Conservation (phyloP, 2,888 invertebrate genomes). For the Thera britannica region DNA sequence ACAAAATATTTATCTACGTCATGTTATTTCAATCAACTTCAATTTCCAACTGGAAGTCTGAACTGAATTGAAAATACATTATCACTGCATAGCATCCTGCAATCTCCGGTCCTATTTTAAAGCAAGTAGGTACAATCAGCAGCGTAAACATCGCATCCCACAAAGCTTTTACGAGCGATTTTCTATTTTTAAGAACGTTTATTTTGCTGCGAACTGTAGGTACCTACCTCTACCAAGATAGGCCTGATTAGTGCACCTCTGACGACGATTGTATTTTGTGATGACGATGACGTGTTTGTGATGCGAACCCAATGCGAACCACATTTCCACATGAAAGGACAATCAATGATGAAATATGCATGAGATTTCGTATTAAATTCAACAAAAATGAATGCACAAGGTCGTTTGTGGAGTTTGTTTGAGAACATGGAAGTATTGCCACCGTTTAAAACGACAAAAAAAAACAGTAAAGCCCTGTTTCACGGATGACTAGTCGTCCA, state of each 20-base stretch:
- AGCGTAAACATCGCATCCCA: background rate
- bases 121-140: conserved; percentile 3
- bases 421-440: too few species aligned
- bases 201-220: background rate
- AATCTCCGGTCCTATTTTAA: conserved; percentile 15
- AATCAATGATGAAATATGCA: background rate
- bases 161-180: background rate
- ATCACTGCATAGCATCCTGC: conserved; percentile 18
- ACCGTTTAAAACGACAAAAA: too few species aligned
- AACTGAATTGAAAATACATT: conserved; percentile 9
- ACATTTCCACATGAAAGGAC: background rate
- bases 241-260: background rate
- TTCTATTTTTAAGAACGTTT: background rate
- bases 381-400: background rate
- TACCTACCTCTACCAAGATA: background rate
- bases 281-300: background rate
- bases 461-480: too few species aligned
- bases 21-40: background rate
- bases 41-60: conserved; percentile 1
- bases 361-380: background rate
- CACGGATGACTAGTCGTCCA: too few species aligned
- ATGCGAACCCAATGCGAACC: background rate
- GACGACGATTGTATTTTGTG: background rate
- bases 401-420: background rate
- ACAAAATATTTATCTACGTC: background rate